Evolutionary conservation across 2,113 vertebrate species (phyloP).

Genomic region (Accipiter cooperii): DNA sequence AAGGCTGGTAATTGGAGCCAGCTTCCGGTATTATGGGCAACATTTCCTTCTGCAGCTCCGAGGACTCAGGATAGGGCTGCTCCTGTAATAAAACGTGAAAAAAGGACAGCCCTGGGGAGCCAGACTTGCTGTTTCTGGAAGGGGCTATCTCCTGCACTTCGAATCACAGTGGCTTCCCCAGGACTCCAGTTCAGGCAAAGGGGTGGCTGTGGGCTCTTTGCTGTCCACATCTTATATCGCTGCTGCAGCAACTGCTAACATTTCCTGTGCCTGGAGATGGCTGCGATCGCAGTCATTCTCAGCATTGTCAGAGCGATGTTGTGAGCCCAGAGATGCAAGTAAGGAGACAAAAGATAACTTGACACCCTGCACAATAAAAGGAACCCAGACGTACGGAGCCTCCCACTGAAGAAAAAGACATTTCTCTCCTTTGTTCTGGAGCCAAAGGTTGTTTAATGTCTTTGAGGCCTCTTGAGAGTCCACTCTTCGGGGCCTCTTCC

Average conservation of each 20-base stretch:
- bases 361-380: background rate
- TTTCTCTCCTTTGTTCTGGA: background rate
- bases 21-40: background rate
- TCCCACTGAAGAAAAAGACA: background rate
- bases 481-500: background rate
- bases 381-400: rapidly evolving
- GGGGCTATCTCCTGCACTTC: background rate
- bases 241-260: background rate
- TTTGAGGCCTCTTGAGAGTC: background rate
- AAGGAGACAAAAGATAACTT: background rate
- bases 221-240: background rate
- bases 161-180: background rate
- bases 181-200: background rate
- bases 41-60: background rate
- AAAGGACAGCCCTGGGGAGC: background rate
- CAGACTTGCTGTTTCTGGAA: background rate
- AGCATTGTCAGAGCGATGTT: background rate
- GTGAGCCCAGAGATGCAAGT: background rate
- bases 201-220: background rate
- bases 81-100: background rate
- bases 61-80: background rate
- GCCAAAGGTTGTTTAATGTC: background rate
- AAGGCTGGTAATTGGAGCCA: conserved; percentile 1
- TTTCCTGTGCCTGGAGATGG: background rate
- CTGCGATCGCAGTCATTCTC: background rate